Percentiles rank a stretch among this genome's conserved stretches.
phyloP scores from a whole-genome alignment of 2,888 invertebrate species.

The Scelioninae gen. 2 region DNA sequence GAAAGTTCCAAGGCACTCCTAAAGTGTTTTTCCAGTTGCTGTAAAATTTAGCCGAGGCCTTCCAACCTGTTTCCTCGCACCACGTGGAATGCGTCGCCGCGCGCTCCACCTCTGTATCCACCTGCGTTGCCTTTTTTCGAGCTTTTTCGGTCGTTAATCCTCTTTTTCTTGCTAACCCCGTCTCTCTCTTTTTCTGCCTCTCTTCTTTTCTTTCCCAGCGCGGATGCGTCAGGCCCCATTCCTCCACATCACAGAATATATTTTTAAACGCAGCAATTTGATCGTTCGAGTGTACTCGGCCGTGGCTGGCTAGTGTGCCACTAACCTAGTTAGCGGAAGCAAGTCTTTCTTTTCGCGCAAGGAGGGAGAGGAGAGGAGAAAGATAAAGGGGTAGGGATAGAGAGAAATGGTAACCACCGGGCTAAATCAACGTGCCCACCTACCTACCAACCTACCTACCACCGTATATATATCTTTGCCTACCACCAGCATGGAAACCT shows the following conservation, averaged over 20 bases:
- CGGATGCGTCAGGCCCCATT: slow-evolving; percentile 54
- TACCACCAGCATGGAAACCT: slow-evolving; percentile 49
- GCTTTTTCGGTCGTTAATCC: slow-evolving; percentile 18
- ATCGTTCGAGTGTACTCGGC: slow-evolving; percentile 69
- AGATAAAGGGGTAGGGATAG: slow-evolving; percentile 47
- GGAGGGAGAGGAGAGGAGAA: slow-evolving; percentile 56
- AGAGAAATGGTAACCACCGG: slow-evolving; percentile 62
- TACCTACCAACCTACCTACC: slow-evolving; percentile 61
- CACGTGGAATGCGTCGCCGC: slow-evolving; percentile 33
- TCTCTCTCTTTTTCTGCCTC: slow-evolving; percentile 9
- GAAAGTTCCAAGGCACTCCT: slow-evolving; percentile 50
- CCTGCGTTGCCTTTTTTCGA: slow-evolving; percentile 27
- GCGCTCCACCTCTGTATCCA: slow-evolving; percentile 25
- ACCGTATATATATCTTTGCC: slow-evolving; percentile 49
- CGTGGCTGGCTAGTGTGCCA: slow-evolving; percentile 72
- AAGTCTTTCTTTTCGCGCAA: slow-evolving; percentile 71
- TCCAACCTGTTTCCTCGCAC: slow-evolving; percentile 54
- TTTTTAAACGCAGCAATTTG: slow-evolving; percentile 70
- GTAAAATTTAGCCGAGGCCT: slow-evolving; percentile 50
- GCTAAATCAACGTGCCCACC: slow-evolving; percentile 63
- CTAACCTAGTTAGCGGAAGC: slow-evolving; percentile 74
- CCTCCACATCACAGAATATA: slow-evolving; percentile 64
- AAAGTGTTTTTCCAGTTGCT: slow-evolving; percentile 44
- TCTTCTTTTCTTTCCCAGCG: slow-evolving; percentile 22
- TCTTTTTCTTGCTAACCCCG: slow-evolving; percentile 4